A percentile compares a stretch with the other conserved stretches of the same genome.
These are phyloP conservation scores for Neoarius graeffei DNA, from an alignment of 2,113 vertebrate genomes.

Conservation along the genomic window DNA sequence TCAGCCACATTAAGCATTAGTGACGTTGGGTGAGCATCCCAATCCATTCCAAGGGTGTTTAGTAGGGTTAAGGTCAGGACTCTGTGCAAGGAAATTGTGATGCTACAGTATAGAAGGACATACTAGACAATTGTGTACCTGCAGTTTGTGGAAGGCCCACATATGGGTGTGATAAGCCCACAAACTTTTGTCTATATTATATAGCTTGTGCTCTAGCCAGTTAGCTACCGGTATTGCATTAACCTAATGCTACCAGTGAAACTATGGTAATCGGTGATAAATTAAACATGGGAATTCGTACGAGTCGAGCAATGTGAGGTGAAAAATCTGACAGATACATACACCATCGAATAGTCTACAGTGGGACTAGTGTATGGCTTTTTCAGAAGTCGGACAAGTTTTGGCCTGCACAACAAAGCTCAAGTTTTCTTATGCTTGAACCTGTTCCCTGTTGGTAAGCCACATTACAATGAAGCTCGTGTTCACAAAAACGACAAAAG, in stretches of 20 bases:
- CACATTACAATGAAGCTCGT: not conserved
- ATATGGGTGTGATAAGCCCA: not conserved
- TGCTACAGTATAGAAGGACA: not conserved
- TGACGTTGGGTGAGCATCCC: not conserved
- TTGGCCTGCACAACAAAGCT: not conserved
- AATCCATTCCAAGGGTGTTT: not conserved
- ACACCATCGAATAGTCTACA: too few relatives aligned
- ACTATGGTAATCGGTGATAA: not conserved
- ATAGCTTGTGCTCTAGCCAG: not conserved
- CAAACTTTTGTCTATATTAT: not conserved
- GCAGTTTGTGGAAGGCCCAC: not conserved
- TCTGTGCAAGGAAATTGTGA: not conserved
- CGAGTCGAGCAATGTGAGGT: not conserved
- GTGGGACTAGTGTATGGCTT: not conserved
- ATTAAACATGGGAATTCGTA: not conserved
- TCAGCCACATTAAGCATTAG: not conserved
- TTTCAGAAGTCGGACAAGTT: not conserved
- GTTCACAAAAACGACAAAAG: not conserved
- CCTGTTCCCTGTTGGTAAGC: not conserved
- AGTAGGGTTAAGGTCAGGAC: not conserved
- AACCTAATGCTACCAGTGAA: not conserved
- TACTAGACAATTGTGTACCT: not conserved
- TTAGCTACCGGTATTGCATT: not conserved
- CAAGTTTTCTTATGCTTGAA: conserved; percentile 7
- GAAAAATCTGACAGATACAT: not conserved